Base-by-base conservation (phyloP, 2,113 vertebrate species). In the Mionectes macconnelli region DNA sequence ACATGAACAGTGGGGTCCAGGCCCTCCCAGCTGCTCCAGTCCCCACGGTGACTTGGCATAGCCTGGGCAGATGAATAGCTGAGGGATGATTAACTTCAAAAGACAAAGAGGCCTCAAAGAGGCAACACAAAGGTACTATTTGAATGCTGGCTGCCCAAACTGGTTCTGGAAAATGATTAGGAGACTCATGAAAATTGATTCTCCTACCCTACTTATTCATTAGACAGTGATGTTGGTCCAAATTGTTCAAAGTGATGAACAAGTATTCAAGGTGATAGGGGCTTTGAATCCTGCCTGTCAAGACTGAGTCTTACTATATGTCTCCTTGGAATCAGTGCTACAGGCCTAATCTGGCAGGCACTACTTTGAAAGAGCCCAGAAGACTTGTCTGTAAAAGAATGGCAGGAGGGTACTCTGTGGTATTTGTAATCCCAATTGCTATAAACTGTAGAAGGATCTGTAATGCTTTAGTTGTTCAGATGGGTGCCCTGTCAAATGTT, bases 1-100 rank as follows among this genome's bases (percentile, higher is more conserved):
- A 7, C 67, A 76, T 4, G 4, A 55, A 18, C 0, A 0, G 3
- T 10, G 15, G 14, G 5, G 2, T 45, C 22, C 64, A 18, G 47
- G 15, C 31, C 15, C 64, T 77, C 59, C 11, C 5, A 19, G 72
- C 14, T 8, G 0, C 40, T 73, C 24, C 20, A 4, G 27, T 30
- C 25, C 9, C 14, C 31, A 25, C 0, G 31, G 37, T 37, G 59
- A 28, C 6, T 14, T 25, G 37, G 17, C 50, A 83, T 14, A 84
- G 55, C 6, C n/a, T 8, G 20, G 31, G 42, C 27, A 72, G 35
- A 7, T 28, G 33, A 63, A 16, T 33, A 75, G 9, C 35, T 52
- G 64, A 52, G 70, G 56, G 44, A 9, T 12, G 39, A n/a, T 42
- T 44, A 39, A 27, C 53, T 63, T 63, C 37, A 30, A 52, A 77